Conservation (phyloP, 2,797 vertebrate genomes). For the Eulemur rubriventer region DNA sequence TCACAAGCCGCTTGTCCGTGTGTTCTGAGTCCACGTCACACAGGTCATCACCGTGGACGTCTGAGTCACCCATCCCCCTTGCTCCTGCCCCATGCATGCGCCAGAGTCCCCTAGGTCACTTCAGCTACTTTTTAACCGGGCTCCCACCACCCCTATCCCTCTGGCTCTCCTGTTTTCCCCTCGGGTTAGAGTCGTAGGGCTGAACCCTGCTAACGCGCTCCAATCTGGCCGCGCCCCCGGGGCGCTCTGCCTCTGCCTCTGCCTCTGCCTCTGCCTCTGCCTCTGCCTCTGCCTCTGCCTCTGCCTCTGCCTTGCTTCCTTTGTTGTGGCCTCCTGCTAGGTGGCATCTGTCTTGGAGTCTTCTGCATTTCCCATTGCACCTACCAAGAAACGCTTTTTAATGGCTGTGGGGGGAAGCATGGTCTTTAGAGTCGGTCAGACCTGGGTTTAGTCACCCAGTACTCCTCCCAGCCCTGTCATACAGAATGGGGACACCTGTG, state of each 20-base stretch:
- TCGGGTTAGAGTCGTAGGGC: too few relatives aligned
- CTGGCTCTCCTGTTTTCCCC: background rate
- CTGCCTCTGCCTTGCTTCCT: too few relatives aligned
- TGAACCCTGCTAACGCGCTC: background rate
- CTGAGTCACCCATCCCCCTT: background rate
- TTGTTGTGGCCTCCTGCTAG: background rate
- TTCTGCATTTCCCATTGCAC: background rate
- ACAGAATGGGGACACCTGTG: background rate
- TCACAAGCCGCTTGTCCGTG: background rate
- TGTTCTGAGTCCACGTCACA: background rate
- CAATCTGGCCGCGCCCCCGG: background rate
- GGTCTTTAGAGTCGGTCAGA: background rate
- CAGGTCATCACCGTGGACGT: background rate
- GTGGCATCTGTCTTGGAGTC: background rate
- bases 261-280: too few relatives aligned
- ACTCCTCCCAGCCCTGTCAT: background rate
- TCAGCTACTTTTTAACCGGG: background rate
- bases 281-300: too few relatives aligned
- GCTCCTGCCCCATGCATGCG: background rate
- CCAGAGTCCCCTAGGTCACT: background rate
- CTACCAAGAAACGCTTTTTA: background rate
- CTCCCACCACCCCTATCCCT: background rate
- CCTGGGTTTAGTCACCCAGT: background rate
- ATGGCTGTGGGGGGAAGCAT: background rate
- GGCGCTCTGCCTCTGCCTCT: too few relatives aligned